Conservation (phyloP, 2,888 invertebrate genomes). For the Dasypogon diadema region DNA sequence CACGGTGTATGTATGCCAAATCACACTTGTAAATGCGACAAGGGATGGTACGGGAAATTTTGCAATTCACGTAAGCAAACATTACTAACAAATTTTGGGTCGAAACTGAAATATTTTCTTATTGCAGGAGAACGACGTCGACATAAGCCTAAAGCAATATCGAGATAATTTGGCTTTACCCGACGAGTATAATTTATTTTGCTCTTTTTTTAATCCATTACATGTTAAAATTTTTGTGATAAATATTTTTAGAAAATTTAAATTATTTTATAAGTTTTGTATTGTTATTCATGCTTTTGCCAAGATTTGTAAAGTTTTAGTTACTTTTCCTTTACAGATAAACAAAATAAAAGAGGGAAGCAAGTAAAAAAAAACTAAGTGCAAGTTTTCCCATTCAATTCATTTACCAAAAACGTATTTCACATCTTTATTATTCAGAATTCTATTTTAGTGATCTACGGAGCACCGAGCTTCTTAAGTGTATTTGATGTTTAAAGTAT, state of each 20-base stretch:
- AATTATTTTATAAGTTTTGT: slow-evolving; percentile 29
- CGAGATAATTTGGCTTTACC: slow-evolving; percentile 1
- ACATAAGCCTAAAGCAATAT: slow-evolving; percentile 9
- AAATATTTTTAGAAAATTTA: slow-evolving; percentile 46
- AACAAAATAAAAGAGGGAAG: no score
- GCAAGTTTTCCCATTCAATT: no score
- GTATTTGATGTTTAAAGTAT: no score
- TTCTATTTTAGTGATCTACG: no score
- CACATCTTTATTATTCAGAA: no score
- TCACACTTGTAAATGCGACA: slow-evolving; percentile 81
- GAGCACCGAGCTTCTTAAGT: no score
- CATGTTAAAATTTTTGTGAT: slow-evolving; percentile 47
- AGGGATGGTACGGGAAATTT: slow-evolving; percentile 85
- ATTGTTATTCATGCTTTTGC: no score
- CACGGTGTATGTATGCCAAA: slow-evolving; percentile 81
- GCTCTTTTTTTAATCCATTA: slow-evolving; percentile 31
- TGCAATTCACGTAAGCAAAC: slow-evolving; percentile 71
- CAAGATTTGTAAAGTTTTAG: no score
- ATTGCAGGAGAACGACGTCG: slow-evolving; percentile 29
- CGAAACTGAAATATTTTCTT: not conserved
- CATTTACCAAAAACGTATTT: no score
- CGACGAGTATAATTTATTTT: slow-evolving; percentile 24
- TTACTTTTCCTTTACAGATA: no score
- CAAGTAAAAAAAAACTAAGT: no score
- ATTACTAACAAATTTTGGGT: not conserved